A percentile compares a stretch with the other conserved stretches of the same genome.
Conservation (phyloP, 2,113 vertebrate genomes). For the Eublepharis macularius region DNA sequence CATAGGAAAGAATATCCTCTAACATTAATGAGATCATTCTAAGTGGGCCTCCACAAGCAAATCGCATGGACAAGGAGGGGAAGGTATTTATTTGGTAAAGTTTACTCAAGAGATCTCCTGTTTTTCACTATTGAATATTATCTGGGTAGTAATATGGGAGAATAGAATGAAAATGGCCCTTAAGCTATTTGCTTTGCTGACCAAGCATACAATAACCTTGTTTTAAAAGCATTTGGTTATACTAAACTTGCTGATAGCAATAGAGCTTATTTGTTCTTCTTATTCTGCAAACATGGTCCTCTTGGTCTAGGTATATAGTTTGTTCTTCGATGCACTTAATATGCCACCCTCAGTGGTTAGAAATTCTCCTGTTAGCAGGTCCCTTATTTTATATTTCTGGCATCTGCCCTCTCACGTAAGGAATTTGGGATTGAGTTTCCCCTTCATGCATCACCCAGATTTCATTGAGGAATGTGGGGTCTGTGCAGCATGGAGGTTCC, state of each 20-base stretch:
- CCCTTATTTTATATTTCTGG: background rate
- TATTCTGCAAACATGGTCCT: background rate
- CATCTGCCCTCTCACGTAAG: background rate
- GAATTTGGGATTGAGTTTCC: background rate
- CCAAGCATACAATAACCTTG: background rate
- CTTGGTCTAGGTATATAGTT: background rate
- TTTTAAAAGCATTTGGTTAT: background rate
- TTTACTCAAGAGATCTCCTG: background rate
- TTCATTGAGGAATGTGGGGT: background rate
- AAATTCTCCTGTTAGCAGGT: background rate
- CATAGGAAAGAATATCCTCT: background rate
- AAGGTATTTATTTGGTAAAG: background rate
- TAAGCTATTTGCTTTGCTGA: background rate
- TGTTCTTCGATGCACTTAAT: constrained; percentile 4
- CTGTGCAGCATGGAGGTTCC: background rate
- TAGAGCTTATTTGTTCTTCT: background rate
- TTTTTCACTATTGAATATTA: background rate
- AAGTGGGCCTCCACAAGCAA: background rate
- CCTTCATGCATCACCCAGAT: background rate
- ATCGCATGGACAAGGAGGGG: background rate
- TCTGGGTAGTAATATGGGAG: background rate
- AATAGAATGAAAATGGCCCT: too few relatives aligned
- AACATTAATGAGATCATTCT: background rate
- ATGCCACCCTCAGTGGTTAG: background rate
- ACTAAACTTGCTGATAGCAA: background rate